Evolutionary conservation across 2,797 vertebrate genomes (phyloP).

Genomic region (Echiichthys vipera): DNA sequence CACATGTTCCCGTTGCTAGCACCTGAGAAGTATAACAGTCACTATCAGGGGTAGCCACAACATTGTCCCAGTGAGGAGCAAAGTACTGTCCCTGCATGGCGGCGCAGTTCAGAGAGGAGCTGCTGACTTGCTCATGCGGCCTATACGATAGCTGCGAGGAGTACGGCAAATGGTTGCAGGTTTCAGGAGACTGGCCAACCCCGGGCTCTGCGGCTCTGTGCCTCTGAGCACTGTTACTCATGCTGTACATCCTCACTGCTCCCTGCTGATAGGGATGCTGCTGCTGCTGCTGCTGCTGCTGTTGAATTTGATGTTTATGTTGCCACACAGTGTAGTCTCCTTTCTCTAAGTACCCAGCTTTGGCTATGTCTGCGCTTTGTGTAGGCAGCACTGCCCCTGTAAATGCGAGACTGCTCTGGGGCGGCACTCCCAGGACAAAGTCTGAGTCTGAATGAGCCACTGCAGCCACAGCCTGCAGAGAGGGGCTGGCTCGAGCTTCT

Average conservation of each 20-base stretch:
- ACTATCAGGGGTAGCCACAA: conserved; percentile 90
- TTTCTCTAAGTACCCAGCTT: conserved; percentile 86
- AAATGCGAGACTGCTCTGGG: conserved; percentile 81
- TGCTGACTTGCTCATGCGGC: conserved; percentile 82
- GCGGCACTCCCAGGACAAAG: conserved; percentile 72
- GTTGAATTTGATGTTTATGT: conserved; percentile 86
- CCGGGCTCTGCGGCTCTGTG: conserved; percentile 80
- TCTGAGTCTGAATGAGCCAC: conserved; percentile 80
- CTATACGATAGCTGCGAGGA: conserved; percentile 79
- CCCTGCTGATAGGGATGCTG: conserved; percentile 86
- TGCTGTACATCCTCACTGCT: conserved; percentile 86
- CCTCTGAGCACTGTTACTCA: conserved; percentile 69
- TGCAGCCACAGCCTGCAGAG: conserved; percentile 87
- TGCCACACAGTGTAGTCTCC: conserved; percentile 92
- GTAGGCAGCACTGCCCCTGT: conserved; percentile 86
- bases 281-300: conserved; percentile 67
- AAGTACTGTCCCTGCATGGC: conserved; percentile 91
- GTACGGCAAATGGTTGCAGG: conserved; percentile 72
- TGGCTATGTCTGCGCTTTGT: conserved; percentile 89
- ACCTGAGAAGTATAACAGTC: conserved; percentile 93
- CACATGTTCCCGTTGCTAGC: conserved; percentile 79
- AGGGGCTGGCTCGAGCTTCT: conserved; percentile 89
- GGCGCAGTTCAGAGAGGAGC: conserved; percentile 88
- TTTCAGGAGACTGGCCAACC: conserved; percentile 86
- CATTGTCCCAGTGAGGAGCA: conserved; percentile 90